A percentile compares a stretch with the other conserved stretches of the same genome.
These are phyloP conservation scores for Eciton burchellii DNA, from an alignment of 1,140 invertebrate species.

Conservation along the genomic window DNA sequence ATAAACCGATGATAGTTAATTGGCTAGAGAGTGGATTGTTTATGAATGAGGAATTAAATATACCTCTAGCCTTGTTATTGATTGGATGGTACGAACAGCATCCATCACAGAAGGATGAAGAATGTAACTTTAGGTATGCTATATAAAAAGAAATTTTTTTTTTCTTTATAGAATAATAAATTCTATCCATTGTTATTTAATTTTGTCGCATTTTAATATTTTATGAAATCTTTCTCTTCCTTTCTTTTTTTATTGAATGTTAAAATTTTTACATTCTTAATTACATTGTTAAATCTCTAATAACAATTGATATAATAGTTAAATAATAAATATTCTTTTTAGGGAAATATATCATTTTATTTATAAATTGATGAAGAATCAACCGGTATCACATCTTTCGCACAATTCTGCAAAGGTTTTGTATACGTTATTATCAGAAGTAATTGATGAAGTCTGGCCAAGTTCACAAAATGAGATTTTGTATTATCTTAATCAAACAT, in stretches of 20 bases:
- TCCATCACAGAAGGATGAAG: conserved; percentile 56
- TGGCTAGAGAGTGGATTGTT: conserved; percentile 72
- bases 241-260: neutral
- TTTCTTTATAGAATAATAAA: neutral
- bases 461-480: conserved; percentile 33
- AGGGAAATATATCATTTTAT: conserved; percentile 73
- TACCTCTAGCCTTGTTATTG: conserved; percentile 71
- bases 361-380: conserved; percentile 57
- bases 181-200: conserved; percentile 20
- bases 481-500: conserved; percentile 48
- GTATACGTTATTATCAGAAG: conserved; percentile 45
- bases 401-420: conserved; percentile 55
- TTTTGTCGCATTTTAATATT: neutral
- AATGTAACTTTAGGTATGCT: conserved; percentile 70
- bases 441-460: conserved; percentile 63
- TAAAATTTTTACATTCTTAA: neutral
- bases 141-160: neutral
- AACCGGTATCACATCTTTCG: conserved; percentile 47
- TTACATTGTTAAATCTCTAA: conserved; percentile 2
- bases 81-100: conserved; percentile 71
- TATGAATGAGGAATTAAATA: conserved; percentile 34
- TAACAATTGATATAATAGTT: conserved; percentile 7
- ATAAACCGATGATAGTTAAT: conserved; percentile 60
- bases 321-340: conserved; percentile 32
- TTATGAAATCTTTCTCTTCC: neutral